Percentiles rank a stretch among this genome's conserved stretches.
phyloP scores from a whole-genome alignment of 1,140 invertebrate species.

The Drosophila athabasca region DNA sequence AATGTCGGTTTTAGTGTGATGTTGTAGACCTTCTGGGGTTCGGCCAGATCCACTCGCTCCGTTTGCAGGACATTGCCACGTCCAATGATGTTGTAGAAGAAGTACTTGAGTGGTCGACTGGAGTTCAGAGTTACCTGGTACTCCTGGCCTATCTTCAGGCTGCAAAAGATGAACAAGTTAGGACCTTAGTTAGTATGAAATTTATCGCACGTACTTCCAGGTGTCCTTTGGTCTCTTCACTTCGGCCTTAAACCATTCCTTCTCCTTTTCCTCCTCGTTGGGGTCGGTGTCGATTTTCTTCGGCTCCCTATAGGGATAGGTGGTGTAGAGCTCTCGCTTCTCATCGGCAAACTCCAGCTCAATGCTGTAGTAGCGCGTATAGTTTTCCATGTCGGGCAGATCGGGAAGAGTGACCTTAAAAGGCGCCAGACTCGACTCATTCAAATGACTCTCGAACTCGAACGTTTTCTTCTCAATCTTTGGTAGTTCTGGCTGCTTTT shows the following conservation, averaged over 20 bases:
- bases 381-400: constrained; percentile 67
- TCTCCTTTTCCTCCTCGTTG: constrained; percentile 48
- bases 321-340: constrained; percentile 56
- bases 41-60: constrained; percentile 85
- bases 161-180: constrained; percentile 14
- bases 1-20: constrained; percentile 88
- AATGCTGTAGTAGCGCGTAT: constrained; percentile 63
- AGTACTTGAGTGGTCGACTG: constrained; percentile 90
- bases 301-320: constrained; percentile 72
- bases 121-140: constrained; percentile 92
- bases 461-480: constrained; percentile 47
- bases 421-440: constrained; percentile 59
- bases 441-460: constrained; percentile 61
- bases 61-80: constrained; percentile 92
- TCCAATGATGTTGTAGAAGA: constrained; percentile 93
- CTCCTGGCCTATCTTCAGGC: constrained; percentile 88
- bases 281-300: constrained; percentile 51
- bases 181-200: too few species aligned
- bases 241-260: constrained; percentile 62
- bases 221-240: constrained; percentile 50
- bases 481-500: constrained; percentile 37
- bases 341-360: constrained; percentile 60
- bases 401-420: constrained; percentile 66
- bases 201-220: constrained; percentile 46
- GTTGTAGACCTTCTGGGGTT: constrained; percentile 69